These are phyloP conservation scores for Leptobrachium ailaonicum DNA, from an alignment of 2,113 vertebrate genomes.

Conservation along the genomic window DNA sequence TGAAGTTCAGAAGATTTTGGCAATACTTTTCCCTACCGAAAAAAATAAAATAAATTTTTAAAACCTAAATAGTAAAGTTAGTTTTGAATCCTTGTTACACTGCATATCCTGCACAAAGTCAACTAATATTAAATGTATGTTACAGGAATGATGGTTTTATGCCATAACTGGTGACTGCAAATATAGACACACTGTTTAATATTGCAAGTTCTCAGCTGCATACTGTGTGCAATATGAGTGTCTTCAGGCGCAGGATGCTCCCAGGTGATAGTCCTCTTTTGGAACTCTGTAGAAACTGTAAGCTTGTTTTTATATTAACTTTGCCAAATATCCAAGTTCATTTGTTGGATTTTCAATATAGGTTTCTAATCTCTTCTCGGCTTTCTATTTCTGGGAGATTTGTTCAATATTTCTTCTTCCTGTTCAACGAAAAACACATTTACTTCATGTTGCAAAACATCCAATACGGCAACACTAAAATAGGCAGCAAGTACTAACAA, in stretches of 20 bases:
- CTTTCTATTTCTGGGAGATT: conserved; percentile 92
- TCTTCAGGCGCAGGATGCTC: conserved; percentile 53
- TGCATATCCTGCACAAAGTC: conserved; percentile 67
- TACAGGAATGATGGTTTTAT: conserved; percentile 72
- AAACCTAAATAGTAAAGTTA: conserved; percentile 69
- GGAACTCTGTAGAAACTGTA: conserved; percentile 34
- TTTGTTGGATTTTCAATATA: conserved; percentile 48
- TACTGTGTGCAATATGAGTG: conserved; percentile 68
- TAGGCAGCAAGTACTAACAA: too few relatives aligned
- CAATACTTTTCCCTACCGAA: conserved; percentile 66
- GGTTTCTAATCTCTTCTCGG: conserved; percentile 85
- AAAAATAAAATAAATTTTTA: conserved; percentile 62
- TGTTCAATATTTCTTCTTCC: conserved; percentile 88
- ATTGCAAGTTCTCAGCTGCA: conserved; percentile 68
- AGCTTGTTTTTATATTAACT: conserved; percentile 45
- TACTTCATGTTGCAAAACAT: too few relatives aligned
- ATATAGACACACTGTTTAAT: conserved; percentile 69
- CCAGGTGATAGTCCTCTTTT: conserved; percentile 13
- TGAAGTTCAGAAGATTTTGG: conserved; percentile 65
- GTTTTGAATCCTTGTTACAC: conserved; percentile 71
- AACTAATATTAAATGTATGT: conserved; percentile 71
- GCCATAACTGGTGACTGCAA: conserved; percentile 65
- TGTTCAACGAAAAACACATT: conserved; percentile 60
- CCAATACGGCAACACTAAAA: too few relatives aligned
- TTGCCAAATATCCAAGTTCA: conserved; percentile 43